Base-by-base conservation (phyloP, 2,888 invertebrate genomes). In the Byasa hedistus region DNA sequence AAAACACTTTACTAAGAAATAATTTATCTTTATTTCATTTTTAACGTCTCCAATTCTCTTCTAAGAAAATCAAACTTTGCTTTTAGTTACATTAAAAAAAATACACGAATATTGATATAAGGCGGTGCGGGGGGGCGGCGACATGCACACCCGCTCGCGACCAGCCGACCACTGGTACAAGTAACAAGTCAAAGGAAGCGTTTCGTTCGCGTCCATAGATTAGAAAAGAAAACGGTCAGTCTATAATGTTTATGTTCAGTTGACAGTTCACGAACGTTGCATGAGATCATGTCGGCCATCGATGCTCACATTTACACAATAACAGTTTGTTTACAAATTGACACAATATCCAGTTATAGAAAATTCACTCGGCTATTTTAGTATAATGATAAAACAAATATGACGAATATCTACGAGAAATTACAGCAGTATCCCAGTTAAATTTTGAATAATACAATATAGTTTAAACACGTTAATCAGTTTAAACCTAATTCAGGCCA, bases 21-120 rank as follows among this genome's bases (percentile, higher is more conserved):
- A 91, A 90, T 90, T 89, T 86, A 86, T 79, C 81, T 91, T 90
- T 90, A 88, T 89, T 88, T 88, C 85, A 87, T 86, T 89, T 88
- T 87, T 87, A 87, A 87, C 82, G 85, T 90, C 87, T 89, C 86
- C 85, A 89, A 86, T 86, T 90, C 85, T 87, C 87, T 86, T 86
- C 89, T 91, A 90, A 89, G 86, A 87, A 86, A 91, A 90, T 87
- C 88, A 90, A 91, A 89, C 86, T 89, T 90, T 83, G 88, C 86
- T 89, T n/a, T 89, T 89, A 88, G 86, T 87, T 89, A 91, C 91
- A 91, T 88, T 80, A 86, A 91, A 90, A 66, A 36, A 48, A 87
- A 89, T 90, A 91, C 89, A 91, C 88, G 89, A 89, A 87, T 87
- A 82, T 87, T 83, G 79, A 85, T 85, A 83, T 80, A 84, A 84